Conservation (phyloP, 2,797 vertebrate species). For the Thripadectes ignobilis region DNA sequence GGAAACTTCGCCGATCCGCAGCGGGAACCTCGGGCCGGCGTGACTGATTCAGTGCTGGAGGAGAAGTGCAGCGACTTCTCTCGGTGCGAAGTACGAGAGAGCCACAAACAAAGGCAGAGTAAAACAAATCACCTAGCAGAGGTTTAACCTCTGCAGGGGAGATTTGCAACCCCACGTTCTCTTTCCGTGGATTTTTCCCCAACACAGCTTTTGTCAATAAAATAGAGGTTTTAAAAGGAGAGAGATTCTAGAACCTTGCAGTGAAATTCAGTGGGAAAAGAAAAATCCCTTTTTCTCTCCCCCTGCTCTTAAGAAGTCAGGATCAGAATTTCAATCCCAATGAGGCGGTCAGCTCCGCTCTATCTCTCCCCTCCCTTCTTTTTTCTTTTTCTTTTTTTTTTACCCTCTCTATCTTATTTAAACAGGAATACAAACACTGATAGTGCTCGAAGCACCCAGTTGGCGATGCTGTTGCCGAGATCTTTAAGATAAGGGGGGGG, state of each 20-base stretch:
- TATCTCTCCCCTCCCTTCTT: background rate
- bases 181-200: background rate
- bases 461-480: slow-evolving; percentile 6
- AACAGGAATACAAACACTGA: slow-evolving; percentile 32
- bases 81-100: background rate
- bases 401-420: slow-evolving; percentile 24
- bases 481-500: background rate
- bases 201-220: background rate
- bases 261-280: background rate
- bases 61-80: slow-evolving; percentile 14
- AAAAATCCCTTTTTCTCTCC: background rate
- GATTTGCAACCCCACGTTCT: background rate
- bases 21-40: background rate
- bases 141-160: background rate
- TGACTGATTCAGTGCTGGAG: background rate
- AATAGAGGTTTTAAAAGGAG: background rate
- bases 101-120: slow-evolving; percentile 12
- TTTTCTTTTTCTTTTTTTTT: background rate
- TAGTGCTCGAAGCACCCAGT: background rate
- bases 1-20: slow-evolving; percentile 1
- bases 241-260: background rate
- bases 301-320: background rate
- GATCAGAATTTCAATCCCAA: background rate
- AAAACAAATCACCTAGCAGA: slow-evolving; percentile 14
- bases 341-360: background rate